Evolutionary conservation across 2,888 invertebrate genomes (phyloP), one percentile per base, ranked within the genome.

Genomic region (Selenia dentaria): DNA sequence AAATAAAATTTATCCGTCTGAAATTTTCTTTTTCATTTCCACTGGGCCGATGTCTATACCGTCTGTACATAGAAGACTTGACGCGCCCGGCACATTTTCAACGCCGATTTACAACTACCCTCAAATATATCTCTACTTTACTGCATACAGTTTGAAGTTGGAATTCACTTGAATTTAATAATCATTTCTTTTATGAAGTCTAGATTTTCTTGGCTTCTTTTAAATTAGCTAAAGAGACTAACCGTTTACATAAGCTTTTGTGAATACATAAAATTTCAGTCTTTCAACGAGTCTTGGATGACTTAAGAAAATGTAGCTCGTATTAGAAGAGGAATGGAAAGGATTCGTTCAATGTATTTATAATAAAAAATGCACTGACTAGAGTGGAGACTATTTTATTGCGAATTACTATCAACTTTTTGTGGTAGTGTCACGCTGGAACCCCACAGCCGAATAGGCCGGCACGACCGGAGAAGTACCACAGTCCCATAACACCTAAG

Each of bases 151-250:
- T 2, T 14, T 41, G 57, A 41, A 26, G 56, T 53, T 34, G 2
- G n/a, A 54, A 58, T 53, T 62, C 6, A 39, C 32, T 8, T 48
- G 31, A 8, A 26, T n/a, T 8, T 4, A 36, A 6, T 28, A 9
- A 5, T 37, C 38, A 54, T 54, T 54, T 56, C 45, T 40, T 36
- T 34, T 57, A 35, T 44, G 20, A 48, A 60, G 54, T 52, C 51
- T 63, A 62, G 63, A 67, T 59, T 62, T 59, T 56, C 57, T 53
- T 44, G 26, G 47, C 48, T 42, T 61, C 22, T 55, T 62, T 65
- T 70, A 62, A 62, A 61, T 64, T 52, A 57, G 48, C 50, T 52
- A 52, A 57, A 52, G 57, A 57, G 54, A 51, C 54, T 54, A 54
- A 49, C 57, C 46, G 52, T 57, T 57, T 57, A 51, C 57, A 47